phyloP scores from a whole-genome alignment of 2,797 vertebrate species.

The Hybognathus amarus region DNA sequence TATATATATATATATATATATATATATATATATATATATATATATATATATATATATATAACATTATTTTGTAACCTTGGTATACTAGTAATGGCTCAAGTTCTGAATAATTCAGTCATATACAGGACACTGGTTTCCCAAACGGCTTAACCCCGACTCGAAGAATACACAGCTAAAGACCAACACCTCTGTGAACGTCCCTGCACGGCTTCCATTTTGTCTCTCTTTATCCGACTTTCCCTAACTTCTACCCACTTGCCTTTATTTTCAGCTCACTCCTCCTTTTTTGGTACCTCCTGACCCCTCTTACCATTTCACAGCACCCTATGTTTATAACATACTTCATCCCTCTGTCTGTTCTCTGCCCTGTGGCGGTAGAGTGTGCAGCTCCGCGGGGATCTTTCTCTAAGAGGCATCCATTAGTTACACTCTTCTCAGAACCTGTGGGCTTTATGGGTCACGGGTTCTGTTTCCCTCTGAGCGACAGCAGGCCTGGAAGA shows the following conservation, averaged over 20 bases:
- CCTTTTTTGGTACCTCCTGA: conserved; percentile 38
- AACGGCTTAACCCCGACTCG: conserved; percentile 44
- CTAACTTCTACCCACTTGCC: neutral
- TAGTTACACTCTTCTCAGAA: conserved; percentile 49
- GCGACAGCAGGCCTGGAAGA: conserved; percentile 47
- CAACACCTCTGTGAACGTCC: conserved; percentile 20
- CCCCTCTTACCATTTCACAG: conserved; percentile 47
- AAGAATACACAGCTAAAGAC: conserved; percentile 5
- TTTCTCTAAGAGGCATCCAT: conserved; percentile 52
- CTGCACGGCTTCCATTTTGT: neutral
- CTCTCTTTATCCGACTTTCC: neutral
- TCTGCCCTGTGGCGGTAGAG: conserved; percentile 16
- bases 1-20: no score
- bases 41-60: no score
- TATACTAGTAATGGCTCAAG: neutral
- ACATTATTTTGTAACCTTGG: neutral
- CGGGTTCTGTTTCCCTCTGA: conserved; percentile 45
- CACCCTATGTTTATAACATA: conserved; percentile 43
- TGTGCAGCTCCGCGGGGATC: conserved; percentile 25
- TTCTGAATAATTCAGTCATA: conserved; percentile 31
- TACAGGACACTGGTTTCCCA: conserved; percentile 21
- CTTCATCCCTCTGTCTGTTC: conserved; percentile 37
- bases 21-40: no score
- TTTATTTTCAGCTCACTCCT: neutral
- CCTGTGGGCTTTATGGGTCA: conserved; percentile 49